Evolutionary conservation across 1,140 invertebrate species (phyloP).

Genomic region (Nasonia longicornis): DNA sequence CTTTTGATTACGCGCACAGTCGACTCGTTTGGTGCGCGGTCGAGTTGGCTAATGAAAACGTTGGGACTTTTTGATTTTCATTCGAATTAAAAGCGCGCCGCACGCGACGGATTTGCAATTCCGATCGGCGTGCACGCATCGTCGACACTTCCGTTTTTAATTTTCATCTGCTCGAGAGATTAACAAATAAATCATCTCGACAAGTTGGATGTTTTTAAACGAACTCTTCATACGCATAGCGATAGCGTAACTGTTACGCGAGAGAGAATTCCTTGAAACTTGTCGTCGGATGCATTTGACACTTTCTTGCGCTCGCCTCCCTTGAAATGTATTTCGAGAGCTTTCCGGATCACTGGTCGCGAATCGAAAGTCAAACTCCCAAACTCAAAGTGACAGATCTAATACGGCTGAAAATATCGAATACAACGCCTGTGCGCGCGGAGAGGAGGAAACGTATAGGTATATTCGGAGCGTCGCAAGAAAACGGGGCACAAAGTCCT

Average conservation of each 20-base stretch:
- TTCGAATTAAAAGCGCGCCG: not conserved
- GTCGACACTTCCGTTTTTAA: not conserved
- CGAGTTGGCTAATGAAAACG: not conserved
- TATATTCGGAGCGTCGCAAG: too few relatives aligned
- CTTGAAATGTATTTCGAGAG: not conserved
- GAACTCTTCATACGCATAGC: too few relatives aligned
- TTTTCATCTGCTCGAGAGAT: not conserved
- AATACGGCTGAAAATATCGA: not conserved
- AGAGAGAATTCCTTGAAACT: not conserved
- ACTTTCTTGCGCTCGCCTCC: not conserved
- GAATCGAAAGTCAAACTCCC: not conserved
- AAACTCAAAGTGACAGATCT: not conserved
- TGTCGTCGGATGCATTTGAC: not conserved
- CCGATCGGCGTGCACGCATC: not conserved
- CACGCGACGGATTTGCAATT: not conserved
- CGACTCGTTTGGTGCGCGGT: too few relatives aligned
- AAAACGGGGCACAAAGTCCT: not conserved
- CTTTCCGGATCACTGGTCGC: constrained; percentile 1
- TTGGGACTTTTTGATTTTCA: not conserved
- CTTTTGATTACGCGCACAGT: not conserved
- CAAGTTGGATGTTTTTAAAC: too few relatives aligned
- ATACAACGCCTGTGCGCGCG: not conserved
- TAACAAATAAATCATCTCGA: not conserved
- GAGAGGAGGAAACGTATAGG: too few relatives aligned
- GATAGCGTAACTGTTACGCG: not conserved